A percentile compares a stretch with the other conserved stretches of the same genome.
phyloP scores from a whole-genome alignment of 2,113 vertebrate species.

The Mobula hypostoma region DNA sequence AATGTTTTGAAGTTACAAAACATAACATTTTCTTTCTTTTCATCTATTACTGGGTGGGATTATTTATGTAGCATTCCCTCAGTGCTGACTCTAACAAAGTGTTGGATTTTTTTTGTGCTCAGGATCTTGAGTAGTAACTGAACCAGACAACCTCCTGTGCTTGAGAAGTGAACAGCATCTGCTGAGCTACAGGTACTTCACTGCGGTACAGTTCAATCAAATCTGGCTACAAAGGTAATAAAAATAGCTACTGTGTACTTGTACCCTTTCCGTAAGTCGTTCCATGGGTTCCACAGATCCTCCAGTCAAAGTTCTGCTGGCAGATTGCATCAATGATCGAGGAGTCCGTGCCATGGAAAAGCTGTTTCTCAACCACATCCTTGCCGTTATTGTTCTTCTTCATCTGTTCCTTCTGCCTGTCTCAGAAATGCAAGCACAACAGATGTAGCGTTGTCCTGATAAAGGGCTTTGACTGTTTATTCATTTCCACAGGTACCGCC shows the following conservation, averaged over 20 bases:
- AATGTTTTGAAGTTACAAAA: too few relatives aligned
- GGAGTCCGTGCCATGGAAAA: conserved; percentile 59
- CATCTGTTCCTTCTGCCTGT: conserved; percentile 62
- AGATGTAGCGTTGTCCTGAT: not conserved
- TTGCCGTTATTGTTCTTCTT: conserved; percentile 50
- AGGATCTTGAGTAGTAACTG: not conserved
- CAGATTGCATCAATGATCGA: conserved; percentile 56
- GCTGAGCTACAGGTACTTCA: not conserved
- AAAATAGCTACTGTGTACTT: not conserved
- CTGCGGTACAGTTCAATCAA: not conserved
- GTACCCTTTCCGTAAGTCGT: conserved; percentile 59
- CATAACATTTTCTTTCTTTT: not conserved
- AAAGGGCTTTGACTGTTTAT: too few relatives aligned
- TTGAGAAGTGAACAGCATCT: too few relatives aligned
- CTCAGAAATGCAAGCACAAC: not conserved
- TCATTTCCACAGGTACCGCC: too few relatives aligned
- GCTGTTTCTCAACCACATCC: conserved; percentile 47
- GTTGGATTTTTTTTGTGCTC: not conserved
- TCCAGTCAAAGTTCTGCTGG: conserved; percentile 63
- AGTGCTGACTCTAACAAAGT: not conserved
- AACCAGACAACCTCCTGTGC: not conserved
- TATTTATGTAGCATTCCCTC: not conserved
- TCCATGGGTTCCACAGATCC: conserved; percentile 57
- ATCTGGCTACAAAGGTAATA: not conserved
- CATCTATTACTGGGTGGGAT: not conserved